These are phyloP conservation scores for Chlamydotis undulata DNA, from an alignment of 2,113 vertebrate genomes.

Conservation along the genomic window DNA sequence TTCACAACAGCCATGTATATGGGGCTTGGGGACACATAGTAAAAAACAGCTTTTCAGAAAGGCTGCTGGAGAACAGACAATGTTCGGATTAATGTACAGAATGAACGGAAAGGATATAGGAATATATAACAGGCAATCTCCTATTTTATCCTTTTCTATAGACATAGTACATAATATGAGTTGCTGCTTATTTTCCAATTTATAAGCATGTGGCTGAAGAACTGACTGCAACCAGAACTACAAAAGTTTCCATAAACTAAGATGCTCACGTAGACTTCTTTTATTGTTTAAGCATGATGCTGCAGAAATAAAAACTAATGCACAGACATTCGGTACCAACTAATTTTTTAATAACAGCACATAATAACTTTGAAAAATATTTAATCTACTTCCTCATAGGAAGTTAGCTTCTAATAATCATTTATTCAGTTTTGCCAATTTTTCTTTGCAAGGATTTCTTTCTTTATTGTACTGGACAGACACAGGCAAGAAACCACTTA, in stretches of 20 bases:
- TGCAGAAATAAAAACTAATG: not conserved
- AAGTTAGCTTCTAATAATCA: not conserved
- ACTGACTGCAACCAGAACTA: not conserved
- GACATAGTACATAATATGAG: not conserved
- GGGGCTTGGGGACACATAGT: not conserved
- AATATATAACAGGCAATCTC: not conserved
- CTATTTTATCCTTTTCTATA: not conserved
- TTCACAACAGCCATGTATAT: not conserved
- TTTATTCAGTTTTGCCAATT: not conserved
- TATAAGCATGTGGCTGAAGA: not conserved
- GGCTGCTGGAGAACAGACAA: not conserved
- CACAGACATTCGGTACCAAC: not conserved
- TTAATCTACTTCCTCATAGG: not conserved
- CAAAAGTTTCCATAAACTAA: not conserved
- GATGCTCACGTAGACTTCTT: not conserved
- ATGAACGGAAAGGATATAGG: not conserved
- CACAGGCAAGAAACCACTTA: not conserved
- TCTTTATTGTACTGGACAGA: not conserved
- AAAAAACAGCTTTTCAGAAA: not conserved
- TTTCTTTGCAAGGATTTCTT: not conserved
- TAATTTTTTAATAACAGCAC: not conserved
- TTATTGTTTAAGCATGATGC: not conserved
- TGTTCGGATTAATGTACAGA: not conserved
- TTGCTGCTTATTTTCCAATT: not conserved
- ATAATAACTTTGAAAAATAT: not conserved